Conservation (phyloP, 2,113 vertebrate species). For the Leptodactylus fuscus region DNA sequence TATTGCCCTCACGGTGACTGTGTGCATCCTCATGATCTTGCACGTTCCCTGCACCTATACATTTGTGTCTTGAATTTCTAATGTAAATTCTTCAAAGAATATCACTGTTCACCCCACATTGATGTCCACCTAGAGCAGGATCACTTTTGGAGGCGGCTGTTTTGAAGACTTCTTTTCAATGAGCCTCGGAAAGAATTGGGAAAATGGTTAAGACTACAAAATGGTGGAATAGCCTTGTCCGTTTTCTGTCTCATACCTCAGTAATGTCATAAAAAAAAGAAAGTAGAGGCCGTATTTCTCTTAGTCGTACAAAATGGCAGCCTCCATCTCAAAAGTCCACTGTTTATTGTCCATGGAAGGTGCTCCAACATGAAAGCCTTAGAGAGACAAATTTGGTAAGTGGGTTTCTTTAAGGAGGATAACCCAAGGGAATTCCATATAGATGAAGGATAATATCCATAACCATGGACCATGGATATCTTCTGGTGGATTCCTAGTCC, state of each 20-base stretch:
- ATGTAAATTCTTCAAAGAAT: not conserved
- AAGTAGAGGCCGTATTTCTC: not conserved
- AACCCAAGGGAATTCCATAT: not conserved
- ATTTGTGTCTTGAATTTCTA: not conserved
- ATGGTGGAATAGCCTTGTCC: not conserved
- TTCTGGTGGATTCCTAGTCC: too few relatives aligned
- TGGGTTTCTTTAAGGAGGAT: not conserved
- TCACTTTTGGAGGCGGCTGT: not conserved
- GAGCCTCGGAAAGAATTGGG: too few relatives aligned
- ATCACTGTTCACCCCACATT: not conserved
- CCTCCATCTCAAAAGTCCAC: not conserved
- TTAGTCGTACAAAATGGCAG: not conserved
- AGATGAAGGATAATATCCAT: too few relatives aligned
- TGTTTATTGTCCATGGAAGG: not conserved
- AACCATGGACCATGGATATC: too few relatives aligned
- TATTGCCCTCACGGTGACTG: not conserved
- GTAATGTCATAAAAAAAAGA: not conserved
- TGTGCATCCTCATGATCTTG: not conserved
- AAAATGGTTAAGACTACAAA: not conserved
- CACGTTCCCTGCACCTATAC: not conserved
- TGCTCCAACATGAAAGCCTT: constrained; percentile 4
- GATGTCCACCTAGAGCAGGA: not conserved
- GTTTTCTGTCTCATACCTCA: not conserved
- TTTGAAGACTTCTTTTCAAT: not conserved
- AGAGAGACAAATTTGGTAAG: not conserved